phyloP scores from a whole-genome alignment of 2,113 vertebrate species.

The Corythornis vintsioides region DNA sequence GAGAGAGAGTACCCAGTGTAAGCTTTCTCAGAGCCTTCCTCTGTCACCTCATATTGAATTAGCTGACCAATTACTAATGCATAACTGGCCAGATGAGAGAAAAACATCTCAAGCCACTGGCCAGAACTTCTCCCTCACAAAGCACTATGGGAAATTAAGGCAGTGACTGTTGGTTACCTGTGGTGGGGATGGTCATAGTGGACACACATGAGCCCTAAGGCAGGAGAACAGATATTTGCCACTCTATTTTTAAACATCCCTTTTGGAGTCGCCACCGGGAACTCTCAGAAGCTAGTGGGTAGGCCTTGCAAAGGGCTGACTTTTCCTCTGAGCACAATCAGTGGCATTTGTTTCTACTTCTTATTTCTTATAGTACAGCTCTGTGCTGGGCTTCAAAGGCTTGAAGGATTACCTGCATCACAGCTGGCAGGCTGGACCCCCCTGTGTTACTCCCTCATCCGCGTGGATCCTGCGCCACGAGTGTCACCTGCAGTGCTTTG shows the following conservation, averaged over 20 bases:
- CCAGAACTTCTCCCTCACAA: not conserved
- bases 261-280: not conserved
- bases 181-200: not conserved
- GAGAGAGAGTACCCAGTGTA: not conserved
- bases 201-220: not conserved
- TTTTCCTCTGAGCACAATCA: not conserved
- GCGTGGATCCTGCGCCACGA: slow-evolving; percentile 90
- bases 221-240: not conserved
- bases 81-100: not conserved
- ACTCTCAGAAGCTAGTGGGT: not conserved
- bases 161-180: not conserved
- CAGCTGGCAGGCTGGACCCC: slow-evolving; percentile 71
- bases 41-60: not conserved
- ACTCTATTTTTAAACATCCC: not conserved
- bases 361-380: slow-evolving; percentile 69
- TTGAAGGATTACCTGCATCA: slow-evolving; percentile 84
- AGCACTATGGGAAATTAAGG: not conserved
- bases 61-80: not conserved
- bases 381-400: slow-evolving; percentile 65
- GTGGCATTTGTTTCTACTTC: not conserved
- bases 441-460: slow-evolving; percentile 77
- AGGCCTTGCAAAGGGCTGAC: not conserved
- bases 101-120: not conserved
- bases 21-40: not conserved
- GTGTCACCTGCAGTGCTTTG: slow-evolving; percentile 88